Evolutionary conservation across 2,113 vertebrate species (phyloP).

Genomic region (Triplophysa tibetana): DNA sequence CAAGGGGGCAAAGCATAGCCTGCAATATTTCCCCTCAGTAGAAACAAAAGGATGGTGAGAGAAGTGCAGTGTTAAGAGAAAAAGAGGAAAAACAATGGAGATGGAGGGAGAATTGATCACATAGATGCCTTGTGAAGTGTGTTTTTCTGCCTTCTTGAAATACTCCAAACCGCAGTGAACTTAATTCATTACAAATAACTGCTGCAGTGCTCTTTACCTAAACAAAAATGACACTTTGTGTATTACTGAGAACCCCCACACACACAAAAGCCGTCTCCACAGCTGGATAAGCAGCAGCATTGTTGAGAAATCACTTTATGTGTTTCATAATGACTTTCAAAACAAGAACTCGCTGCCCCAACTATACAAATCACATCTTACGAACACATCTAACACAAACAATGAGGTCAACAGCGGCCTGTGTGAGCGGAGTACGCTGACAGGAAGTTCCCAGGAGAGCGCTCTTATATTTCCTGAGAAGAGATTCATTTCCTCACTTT

Average conservation of each 20-base stretch:
- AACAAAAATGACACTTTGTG: constrained; percentile 29
- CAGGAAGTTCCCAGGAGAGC: constrained; percentile 47
- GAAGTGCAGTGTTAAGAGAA: neutral
- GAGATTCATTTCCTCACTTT: constrained; percentile 3
- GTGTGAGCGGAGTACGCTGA: neutral
- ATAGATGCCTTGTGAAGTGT: neutral
- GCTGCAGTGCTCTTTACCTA: constrained; percentile 1
- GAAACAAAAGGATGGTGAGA: constrained; percentile 9
- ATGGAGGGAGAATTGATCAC: neutral
- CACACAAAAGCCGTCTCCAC: neutral
- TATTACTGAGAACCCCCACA: constrained; percentile 6
- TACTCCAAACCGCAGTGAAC: neutral
- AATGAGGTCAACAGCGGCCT: constrained; percentile 11
- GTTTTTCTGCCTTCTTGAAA: neutral
- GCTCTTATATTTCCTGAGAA: constrained; percentile 34
- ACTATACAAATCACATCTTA: neutral
- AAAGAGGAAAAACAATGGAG: constrained; percentile 10
- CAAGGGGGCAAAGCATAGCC: too few species aligned
- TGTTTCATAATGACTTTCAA: neutral
- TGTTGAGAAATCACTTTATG: constrained; percentile 10
- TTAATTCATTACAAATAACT: constrained; percentile 31
- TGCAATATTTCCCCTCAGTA: neutral
- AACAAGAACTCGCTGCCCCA: constrained; percentile 22
- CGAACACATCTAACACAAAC: constrained; percentile 13
- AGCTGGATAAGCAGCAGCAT: neutral